Evolutionary conservation across 2,888 invertebrate genomes (phyloP).

Genomic region (Nemapogon koenigi): DNA sequence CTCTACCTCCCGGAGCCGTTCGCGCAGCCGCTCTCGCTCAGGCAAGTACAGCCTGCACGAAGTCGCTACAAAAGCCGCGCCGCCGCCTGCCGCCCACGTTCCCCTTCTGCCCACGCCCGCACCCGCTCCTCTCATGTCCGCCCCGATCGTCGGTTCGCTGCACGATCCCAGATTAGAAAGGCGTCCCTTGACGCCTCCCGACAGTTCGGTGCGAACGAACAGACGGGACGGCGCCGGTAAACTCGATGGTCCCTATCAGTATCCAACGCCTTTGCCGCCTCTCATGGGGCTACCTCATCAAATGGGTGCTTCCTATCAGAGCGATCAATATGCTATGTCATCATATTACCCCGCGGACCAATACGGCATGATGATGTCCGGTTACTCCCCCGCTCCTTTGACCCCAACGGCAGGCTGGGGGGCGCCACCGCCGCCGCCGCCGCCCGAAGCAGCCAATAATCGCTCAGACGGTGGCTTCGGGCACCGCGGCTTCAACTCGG

Average conservation of each 20-base stretch:
- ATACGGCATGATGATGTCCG: constrained; percentile 47
- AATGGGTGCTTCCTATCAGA: constrained; percentile 49
- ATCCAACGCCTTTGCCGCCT: constrained; percentile 28
- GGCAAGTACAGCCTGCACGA: constrained; percentile 57
- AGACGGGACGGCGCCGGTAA: neutral
- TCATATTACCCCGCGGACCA: constrained; percentile 47
- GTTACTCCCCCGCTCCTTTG: constrained; percentile 13
- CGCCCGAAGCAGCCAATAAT: constrained; percentile 25
- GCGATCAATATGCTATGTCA: no score
- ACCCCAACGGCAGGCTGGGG: constrained; percentile 24
- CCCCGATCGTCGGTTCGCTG: no score
- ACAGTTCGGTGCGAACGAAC: constrained; percentile 9
- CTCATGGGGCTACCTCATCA: constrained; percentile 49
- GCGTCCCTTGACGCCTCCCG: no score
- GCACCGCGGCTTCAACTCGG: constrained; percentile 49
- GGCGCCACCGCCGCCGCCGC: constrained; percentile 33
- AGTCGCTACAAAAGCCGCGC: constrained; percentile 32
- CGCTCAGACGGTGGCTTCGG: constrained; percentile 34
- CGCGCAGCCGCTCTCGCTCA: constrained; percentile 56
- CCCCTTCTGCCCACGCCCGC: constrained; percentile 29
- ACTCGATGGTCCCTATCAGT: neutral
- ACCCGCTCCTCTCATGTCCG: constrained; percentile 29
- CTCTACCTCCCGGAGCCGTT: constrained; percentile 39
- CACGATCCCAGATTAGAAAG: no score
- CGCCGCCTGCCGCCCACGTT: constrained; percentile 31